phyloP scores from a whole-genome alignment of 2,888 invertebrate genomes.

The Hydriomena furcata region DNA sequence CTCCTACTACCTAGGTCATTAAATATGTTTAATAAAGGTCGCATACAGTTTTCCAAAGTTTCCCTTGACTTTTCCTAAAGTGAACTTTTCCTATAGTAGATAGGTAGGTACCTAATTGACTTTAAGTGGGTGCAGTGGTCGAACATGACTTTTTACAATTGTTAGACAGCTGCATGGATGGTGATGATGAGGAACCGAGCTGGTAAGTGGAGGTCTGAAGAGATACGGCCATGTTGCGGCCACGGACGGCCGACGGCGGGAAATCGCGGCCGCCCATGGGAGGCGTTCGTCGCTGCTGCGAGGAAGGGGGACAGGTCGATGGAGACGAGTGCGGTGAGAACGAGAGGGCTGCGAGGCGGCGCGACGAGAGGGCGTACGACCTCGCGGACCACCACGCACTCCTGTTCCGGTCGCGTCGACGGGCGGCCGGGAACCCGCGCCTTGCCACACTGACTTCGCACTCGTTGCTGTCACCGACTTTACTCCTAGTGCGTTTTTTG shows the following conservation, averaged over 20 bases:
- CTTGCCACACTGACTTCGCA: constrained; percentile 73
- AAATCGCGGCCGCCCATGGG: constrained; percentile 83
- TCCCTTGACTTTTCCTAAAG: too few relatives aligned
- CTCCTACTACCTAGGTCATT: neutral
- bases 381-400: constrained; percentile 77
- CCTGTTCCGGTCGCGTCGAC: constrained; percentile 82
- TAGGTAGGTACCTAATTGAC: neutral
- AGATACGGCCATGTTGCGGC: constrained; percentile 78
- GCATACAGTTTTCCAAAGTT: too few relatives aligned
- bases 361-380: constrained; percentile 83
- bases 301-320: constrained; percentile 61
- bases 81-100: constrained; percentile 1
- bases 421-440: constrained; percentile 81
- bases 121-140: neutral
- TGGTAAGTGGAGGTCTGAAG: constrained; percentile 60
- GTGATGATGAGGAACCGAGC: constrained; percentile 51
- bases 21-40: neutral
- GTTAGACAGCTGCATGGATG: constrained; percentile 18
- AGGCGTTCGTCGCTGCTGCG: constrained; percentile 73
- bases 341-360: constrained; percentile 80
- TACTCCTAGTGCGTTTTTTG: constrained; percentile 74
- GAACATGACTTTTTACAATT: neutral
- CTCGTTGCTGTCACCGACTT: constrained; percentile 66
- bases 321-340: constrained; percentile 49
- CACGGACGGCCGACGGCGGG: constrained; percentile 67